A percentile compares a stretch with the other conserved stretches of the same genome.
phyloP scores from a whole-genome alignment of 2,888 invertebrate species.

The Ecliptopera silaceata region DNA sequence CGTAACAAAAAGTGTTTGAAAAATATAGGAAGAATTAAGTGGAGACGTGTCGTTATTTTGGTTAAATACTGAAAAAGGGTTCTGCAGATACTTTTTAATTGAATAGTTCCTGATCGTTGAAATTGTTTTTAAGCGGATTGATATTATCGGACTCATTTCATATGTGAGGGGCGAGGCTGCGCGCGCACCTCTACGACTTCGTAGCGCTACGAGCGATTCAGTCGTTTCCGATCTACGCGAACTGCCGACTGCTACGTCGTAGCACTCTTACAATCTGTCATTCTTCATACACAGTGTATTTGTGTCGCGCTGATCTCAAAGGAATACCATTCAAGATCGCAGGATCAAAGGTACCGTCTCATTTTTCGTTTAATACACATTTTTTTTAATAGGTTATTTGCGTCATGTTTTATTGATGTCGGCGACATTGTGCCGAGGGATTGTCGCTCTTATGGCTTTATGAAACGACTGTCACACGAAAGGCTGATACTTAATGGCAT shows the following conservation, averaged over 20 bases:
- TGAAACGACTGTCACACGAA: conserved; percentile 21
- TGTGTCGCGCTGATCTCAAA: conserved; percentile 54
- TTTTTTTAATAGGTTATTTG: background rate
- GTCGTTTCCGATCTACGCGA: conserved; percentile 70
- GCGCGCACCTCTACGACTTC: conserved; percentile 68
- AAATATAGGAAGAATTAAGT: background rate
- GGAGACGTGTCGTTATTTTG: background rate
- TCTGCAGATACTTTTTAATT: conserved; percentile 44
- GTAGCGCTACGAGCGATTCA: conserved; percentile 69
- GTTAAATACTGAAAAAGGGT: conserved; percentile 1
- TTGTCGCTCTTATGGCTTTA: conserved; percentile 34
- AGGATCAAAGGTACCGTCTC: conserved; percentile 43
- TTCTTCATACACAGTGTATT: conserved; percentile 48
- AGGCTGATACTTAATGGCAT: conserved; percentile 26
- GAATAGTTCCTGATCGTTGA: conserved; percentile 63
- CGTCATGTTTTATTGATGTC: conserved; percentile 24
- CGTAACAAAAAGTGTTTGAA: background rate
- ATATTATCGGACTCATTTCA: conserved; percentile 77
- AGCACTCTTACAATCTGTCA: conserved; percentile 49
- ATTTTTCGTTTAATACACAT: conserved; percentile 6
- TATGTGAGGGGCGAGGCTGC: conserved; percentile 77
- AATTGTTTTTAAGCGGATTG: conserved; percentile 71
- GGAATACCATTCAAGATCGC: conserved; percentile 37
- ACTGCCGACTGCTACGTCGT: conserved; percentile 70
- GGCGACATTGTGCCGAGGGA: conserved; percentile 26